Base-by-base conservation (phyloP, 2,113 vertebrate species). In the Hyperoodon ampullatus region DNA sequence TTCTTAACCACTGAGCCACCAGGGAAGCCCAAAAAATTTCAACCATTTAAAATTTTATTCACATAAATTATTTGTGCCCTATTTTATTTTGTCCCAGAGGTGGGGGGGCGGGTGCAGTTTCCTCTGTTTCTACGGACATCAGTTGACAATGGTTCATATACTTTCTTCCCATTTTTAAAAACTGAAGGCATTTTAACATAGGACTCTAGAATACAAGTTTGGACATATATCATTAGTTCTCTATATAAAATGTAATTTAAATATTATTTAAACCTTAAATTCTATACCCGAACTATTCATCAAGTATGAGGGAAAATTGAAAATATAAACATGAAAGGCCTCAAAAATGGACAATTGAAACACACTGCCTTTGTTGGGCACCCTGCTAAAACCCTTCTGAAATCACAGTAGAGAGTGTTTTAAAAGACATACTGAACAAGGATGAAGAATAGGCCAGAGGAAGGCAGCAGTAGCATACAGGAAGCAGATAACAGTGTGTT, bases 261-360 rank as follows among this genome's bases (percentile, higher is more conserved):
- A 28, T 39, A 65, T 75, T 75, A 88, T 83, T 92, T 92, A 61
- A 92, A 88, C 50, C 35, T 91, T 83, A 71, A 58, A 60, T 82
- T 80, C 86, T 71, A 33, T 85, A 55, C 35, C 71, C 53, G 86
- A 86, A 72, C 44, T 58, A 58, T 55, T 60, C 35, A 55, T 85
- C 61, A 90, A 50, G 0, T 63, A 75, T n/a, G 21, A 87, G 30
- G 53, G 21, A 70, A 93, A 82, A 77, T 15, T 66, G 10, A 42
- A 85, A 78, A 42, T 77, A 84, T 9, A 53, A 89, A 90, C 19
- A 12, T 33, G 28, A 87, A 86, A 90, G 68, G 10, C 74, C 66
- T 81, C 24, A 55, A 75, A 81, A 74, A 55, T 55, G 30, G 16
- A 50, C 47, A 10, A 19, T 30, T 77, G 30, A 88, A 88, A 74